phyloP scores from a whole-genome alignment of 2,888 invertebrate species.

The Dryadula phaetusa region DNA sequence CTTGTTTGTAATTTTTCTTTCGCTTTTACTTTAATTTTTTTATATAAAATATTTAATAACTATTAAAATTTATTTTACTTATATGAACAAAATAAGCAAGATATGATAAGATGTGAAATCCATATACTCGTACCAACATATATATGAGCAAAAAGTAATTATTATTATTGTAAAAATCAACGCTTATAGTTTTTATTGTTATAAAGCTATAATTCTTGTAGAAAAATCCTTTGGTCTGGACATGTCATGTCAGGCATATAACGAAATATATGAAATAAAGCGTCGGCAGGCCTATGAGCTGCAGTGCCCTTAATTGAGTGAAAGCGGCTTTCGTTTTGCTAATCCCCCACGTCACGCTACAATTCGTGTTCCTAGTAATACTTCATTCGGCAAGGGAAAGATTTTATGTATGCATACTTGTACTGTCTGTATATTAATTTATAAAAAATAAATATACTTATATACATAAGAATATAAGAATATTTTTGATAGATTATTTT shows the following conservation, averaged over 20 bases:
- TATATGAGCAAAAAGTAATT: not conserved
- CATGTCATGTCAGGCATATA: slow-evolving; percentile 27
- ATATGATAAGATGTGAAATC: no score
- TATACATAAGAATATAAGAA: no score
- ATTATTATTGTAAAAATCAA: not conserved
- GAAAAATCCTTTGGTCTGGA: slow-evolving; percentile 1
- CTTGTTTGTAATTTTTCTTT: no score
- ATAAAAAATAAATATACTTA: no score
- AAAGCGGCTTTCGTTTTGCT: slow-evolving; percentile 45
- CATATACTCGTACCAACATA: not conserved
- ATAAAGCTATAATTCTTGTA: slow-evolving; percentile 3
- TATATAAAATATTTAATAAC: no score
- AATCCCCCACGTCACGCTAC: slow-evolving; percentile 42
- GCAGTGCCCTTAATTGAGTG: slow-evolving; percentile 45
- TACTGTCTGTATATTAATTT: not conserved
- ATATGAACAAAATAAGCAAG: not conserved
- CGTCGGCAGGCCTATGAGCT: slow-evolving; percentile 29
- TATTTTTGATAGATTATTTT: no score
- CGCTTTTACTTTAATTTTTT: no score
- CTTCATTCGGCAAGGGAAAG: slow-evolving; percentile 11
- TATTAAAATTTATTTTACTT: not conserved
- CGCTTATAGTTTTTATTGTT: not conserved
- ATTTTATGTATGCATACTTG: slow-evolving; percentile 4
- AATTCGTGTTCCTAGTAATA: slow-evolving; percentile 28
- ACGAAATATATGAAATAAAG: slow-evolving; percentile 33